These are phyloP conservation scores for Molorchus minor DNA, from an alignment of 2,888 invertebrate species.

Conservation along the genomic window DNA sequence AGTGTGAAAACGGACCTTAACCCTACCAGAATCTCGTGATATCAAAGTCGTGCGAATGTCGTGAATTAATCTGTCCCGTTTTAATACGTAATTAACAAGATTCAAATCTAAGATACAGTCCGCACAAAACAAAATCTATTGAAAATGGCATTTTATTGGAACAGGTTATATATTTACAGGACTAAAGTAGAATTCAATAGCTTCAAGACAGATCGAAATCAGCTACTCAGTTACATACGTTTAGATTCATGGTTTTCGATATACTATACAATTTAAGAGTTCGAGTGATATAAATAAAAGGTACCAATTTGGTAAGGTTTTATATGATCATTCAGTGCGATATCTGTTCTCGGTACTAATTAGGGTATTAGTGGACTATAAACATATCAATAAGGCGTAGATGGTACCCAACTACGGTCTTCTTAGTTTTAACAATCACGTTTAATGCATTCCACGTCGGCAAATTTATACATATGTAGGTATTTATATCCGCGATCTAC, in stretches of 20 bases:
- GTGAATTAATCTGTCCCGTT: too few relatives aligned
- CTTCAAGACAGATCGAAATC: neutral
- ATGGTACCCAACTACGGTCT: conserved; percentile 17
- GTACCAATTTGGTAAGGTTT: conserved; percentile 11
- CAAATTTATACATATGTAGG: too few relatives aligned
- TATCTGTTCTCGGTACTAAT: conserved; percentile 45
- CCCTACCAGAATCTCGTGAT: too few relatives aligned
- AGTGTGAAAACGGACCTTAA: too few relatives aligned
- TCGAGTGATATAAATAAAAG: conserved; percentile 14
- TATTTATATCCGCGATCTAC: too few relatives aligned
- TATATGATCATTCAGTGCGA: conserved; percentile 16
- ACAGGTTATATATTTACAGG: neutral
- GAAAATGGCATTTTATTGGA: too few relatives aligned
- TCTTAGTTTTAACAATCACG: conserved; percentile 13
- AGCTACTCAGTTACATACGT: too few relatives aligned
- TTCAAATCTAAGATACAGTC: too few relatives aligned
- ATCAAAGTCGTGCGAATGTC: too few relatives aligned
- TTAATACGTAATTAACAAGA: too few relatives aligned
- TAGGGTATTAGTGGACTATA: conserved; percentile 43
- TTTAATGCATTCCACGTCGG: conserved; percentile 13
- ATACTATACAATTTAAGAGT: conserved; percentile 3
- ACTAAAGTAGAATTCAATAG: neutral
- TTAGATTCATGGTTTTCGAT: conserved; percentile 12
- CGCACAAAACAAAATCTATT: too few relatives aligned
- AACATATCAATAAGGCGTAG: conserved; percentile 32